Base-by-base conservation (phyloP, 2,113 vertebrate genomes). In the Bubalus kerabau region DNA sequence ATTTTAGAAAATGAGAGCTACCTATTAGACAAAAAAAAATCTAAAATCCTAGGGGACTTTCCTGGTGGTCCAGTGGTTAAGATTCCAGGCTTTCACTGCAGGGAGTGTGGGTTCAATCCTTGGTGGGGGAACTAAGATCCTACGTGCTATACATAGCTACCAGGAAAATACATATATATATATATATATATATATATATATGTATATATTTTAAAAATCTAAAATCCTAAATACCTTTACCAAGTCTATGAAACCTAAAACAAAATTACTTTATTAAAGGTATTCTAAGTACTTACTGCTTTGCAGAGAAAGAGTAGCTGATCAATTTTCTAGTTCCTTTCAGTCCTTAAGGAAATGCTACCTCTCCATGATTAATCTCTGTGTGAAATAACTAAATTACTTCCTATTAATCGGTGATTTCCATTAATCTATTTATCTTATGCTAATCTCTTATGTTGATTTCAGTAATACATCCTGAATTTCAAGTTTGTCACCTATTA, bases 331-430 rank as follows among this genome's bases (percentile, higher is more conserved):
- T 52, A 94, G 83, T 67, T 94, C n/a, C 13, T 67, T 26, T 87
- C 52, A 93, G n/a, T 59, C 52, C 82, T 95, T 62, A 96, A 90
- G 40, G 78, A 89, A 90, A 84, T 28, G 43, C 6, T 16, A 60
- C n/a, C 60, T 95, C 64, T 90, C 48, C 48, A 52, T 82, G 74
- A 96, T 90, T 93, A 91, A 96, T 86, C 67, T 90, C 84, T 90
- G 7, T 50, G 59, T 87, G 48, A 97, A 71, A 95, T 52, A 91
- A 95, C 64, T 83, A 87, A 91, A 32, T 96, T 92, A 88, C 54
- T 60, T 80, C 36, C 62, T 71, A 94, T 62, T 50, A 83, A 76
- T 94, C 43, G 24, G 30, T 19, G 50, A 48, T 81, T 85, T 93
- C 26, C 26, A 82, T 78, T 95, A 83, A 92, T 83, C 64, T 43